Base-by-base conservation (phyloP, 2,888 invertebrate species). In the Caenorhabditis japonica region DNA sequence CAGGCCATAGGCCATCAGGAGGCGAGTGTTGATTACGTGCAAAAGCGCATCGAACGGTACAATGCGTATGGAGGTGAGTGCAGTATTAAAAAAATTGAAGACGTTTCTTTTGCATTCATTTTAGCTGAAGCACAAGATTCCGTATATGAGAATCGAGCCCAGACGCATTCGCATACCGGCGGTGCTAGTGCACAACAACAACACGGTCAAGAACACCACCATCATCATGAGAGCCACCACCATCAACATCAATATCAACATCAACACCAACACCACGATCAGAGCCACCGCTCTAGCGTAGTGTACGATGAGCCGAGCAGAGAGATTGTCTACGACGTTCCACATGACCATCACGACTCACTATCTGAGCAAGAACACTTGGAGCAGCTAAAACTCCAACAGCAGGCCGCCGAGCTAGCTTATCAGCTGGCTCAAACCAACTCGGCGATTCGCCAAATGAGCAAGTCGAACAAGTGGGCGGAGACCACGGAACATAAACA, bases 401-500 rank as follows among this genome's bases (percentile, higher is more conserved):
- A 30, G 10, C 7, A 30, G 10, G 38, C 25, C 38, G 19, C 21
- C 41, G 19, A 68, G n/a, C 5, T 44, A 23, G 51, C 43, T 4
- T 19, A 33, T 34, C 30, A 30, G 30, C 10, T 30, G 30, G 55
- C 55, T 3, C 51, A 38, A 21, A 30, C 53, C 5, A 52, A 60
- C 38, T 56, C 51, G 23, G 58, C 60, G 13, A 72, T 72, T 34
- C 71, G 71, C 10, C 58, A 64, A 34, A 77, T 80, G 80, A 80
- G 80, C 61, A 73, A 69, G 34, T 68, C 66, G 13, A 80, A 80
- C 41, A 70, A 66, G 17, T 77, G 77, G 77, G 56, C 47, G 8
- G 75, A 75, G 27, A n/a, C n/a, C n/a, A n/a, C n/a, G n/a, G 25
- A 13, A 30, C 56, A 56, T n/a, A 66, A 52, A n/a, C 47, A 36